These are phyloP conservation scores for Drosophila quadrilineata DNA, from an alignment of 1,140 invertebrate genomes.

Conservation along the genomic window DNA sequence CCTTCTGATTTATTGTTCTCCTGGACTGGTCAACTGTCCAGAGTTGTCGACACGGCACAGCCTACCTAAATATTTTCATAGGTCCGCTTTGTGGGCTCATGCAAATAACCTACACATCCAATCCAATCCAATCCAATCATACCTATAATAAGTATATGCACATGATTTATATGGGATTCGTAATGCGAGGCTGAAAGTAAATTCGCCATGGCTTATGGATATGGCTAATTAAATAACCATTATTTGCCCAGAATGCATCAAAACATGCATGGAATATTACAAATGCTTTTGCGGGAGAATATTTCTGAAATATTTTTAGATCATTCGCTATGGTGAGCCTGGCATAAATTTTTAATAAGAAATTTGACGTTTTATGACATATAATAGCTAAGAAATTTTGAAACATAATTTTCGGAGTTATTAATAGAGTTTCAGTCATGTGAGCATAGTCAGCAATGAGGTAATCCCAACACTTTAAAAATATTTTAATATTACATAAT, in stretches of 20 bases:
- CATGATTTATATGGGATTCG: slow-evolving; percentile 39
- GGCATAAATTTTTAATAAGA: too few relatives aligned
- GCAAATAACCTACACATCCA: slow-evolving; percentile 51
- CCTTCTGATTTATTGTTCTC: slow-evolving; percentile 59
- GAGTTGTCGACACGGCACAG: slow-evolving; percentile 58
- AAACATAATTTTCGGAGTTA: too few relatives aligned
- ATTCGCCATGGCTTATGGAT: slow-evolving; percentile 41
- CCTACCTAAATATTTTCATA: slow-evolving; percentile 74
- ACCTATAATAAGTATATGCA: too few relatives aligned
- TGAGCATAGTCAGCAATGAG: too few relatives aligned
- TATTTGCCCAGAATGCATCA: slow-evolving; percentile 50
- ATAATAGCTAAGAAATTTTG: too few relatives aligned
- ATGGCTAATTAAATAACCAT: slow-evolving; percentile 64
- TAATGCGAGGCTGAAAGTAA: slow-evolving; percentile 13
- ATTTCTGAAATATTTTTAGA: not conserved
- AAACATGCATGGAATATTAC: slow-evolving; percentile 43
- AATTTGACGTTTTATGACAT: too few relatives aligned
- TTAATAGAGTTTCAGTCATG: too few relatives aligned
- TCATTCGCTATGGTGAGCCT: too few relatives aligned
- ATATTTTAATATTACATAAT: not conserved
- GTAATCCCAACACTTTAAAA: too few relatives aligned
- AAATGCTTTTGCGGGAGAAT: slow-evolving; percentile 25
- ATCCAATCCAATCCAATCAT: too few relatives aligned
- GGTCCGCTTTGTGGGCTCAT: slow-evolving; percentile 53
- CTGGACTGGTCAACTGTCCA: slow-evolving; percentile 41